A percentile compares a stretch with the other conserved stretches of the same genome.
phyloP scores from a whole-genome alignment of 2,113 vertebrate genomes.

The Regulus satrapa region DNA sequence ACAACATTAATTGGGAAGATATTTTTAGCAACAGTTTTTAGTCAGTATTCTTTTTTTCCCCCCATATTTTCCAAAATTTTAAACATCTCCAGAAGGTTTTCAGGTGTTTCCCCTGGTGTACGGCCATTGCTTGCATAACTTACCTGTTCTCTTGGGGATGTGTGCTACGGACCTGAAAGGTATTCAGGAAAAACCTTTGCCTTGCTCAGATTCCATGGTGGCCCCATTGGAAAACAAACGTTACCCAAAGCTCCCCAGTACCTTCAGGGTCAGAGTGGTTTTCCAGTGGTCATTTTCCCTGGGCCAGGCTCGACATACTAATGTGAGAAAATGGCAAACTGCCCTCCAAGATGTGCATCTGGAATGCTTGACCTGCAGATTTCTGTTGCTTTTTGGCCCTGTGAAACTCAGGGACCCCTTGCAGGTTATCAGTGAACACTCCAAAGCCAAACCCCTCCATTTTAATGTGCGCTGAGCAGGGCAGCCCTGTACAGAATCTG shows the following conservation, averaged over 20 bases:
- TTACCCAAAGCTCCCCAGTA: neutral
- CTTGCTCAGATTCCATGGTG: neutral
- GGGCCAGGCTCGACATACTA: neutral
- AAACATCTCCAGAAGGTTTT: neutral
- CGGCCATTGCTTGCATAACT: neutral
- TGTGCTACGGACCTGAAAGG: neutral
- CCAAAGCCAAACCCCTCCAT: neutral
- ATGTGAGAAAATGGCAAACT: neutral
- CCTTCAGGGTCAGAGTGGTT: neutral
- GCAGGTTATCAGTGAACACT: neutral
- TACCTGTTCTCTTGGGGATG: neutral
- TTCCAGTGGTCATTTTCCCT: neutral
- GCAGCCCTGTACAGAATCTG: neutral
- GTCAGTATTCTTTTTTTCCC: neutral
- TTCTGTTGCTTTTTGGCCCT: neutral
- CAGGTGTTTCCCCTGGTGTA: neutral
- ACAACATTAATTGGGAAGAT: neutral
- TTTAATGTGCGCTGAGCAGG: fast-evolving
- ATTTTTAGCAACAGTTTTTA: neutral
- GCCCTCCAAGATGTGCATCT: neutral
- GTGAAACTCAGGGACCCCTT: neutral
- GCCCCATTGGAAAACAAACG: neutral
- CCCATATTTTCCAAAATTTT: neutral
- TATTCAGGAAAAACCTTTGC: neutral
- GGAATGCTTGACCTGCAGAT: neutral